phyloP scores from a whole-genome alignment of 2,113 vertebrate species.

The Dromiciops gliroides region DNA sequence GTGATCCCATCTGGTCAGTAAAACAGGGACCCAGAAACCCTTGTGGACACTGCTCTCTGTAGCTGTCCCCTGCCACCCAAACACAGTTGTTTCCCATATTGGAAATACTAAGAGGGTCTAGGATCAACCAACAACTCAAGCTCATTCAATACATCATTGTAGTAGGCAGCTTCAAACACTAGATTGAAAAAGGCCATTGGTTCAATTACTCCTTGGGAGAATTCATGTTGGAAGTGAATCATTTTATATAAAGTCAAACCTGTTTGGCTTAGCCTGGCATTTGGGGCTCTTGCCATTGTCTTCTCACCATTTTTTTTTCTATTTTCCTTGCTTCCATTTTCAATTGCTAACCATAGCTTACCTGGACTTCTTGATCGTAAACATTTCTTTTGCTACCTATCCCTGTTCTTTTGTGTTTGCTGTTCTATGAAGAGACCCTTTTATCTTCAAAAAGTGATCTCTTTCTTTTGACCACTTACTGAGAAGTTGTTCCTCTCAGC shows the following conservation, averaged over 20 bases:
- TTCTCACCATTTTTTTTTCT: not conserved
- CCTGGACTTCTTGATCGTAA: not conserved
- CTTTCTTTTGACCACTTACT: not conserved
- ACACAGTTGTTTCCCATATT: not conserved
- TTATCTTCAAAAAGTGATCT: not conserved
- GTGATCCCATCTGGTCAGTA: not conserved
- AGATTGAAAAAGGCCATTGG: not conserved
- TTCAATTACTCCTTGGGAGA: not conserved
- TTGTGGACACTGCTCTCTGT: not conserved
- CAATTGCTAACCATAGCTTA: too few species aligned
- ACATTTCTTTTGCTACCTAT: not conserved
- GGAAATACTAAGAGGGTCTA: not conserved
- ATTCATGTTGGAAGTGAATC: not conserved
- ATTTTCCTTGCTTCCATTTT: too few species aligned
- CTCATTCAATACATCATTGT: not conserved
- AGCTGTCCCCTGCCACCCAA: not conserved
- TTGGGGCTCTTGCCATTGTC: not conserved
- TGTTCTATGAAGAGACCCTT: not conserved
- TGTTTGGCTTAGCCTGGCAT: not conserved
- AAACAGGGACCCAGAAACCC: not conserved
- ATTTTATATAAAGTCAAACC: not conserved
- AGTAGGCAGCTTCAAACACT: not conserved
- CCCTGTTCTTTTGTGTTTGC: not conserved
- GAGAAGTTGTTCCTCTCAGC: not conserved
- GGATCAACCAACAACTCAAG: not conserved